These are phyloP conservation scores for Diploptera punctata DNA, from an alignment of 2,888 invertebrate genomes.

Conservation along the genomic window DNA sequence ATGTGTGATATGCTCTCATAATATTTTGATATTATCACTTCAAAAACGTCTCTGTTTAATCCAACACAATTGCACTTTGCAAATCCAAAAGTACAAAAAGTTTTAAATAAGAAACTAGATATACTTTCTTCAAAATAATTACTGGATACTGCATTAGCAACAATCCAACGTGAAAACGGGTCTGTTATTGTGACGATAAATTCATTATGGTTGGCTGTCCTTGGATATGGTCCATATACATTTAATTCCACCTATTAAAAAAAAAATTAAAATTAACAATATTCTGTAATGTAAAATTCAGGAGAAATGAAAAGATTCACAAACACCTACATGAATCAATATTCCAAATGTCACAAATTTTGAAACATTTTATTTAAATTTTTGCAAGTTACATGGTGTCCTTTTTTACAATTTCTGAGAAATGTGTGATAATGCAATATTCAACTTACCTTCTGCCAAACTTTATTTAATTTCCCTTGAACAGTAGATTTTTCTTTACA, in stretches of 20 bases:
- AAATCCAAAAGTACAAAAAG: conserved; percentile 47
- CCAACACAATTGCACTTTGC: conserved; percentile 44
- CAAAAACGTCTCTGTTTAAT: conserved; percentile 31
- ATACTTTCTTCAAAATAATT: conserved; percentile 40
- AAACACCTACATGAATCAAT: too few relatives aligned
- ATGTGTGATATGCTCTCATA: conserved; percentile 39
- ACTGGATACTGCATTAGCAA: conserved; percentile 43
- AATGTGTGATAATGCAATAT: too few relatives aligned
- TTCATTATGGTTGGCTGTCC: conserved; percentile 43
- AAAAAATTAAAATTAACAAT: conserved; percentile 1
- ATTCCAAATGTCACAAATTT: too few relatives aligned
- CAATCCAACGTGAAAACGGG: conserved; percentile 46
- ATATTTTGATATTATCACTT: conserved; percentile 40
- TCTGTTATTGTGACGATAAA: conserved; percentile 46
- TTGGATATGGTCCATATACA: conserved; percentile 45
- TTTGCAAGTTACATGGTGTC: too few relatives aligned
- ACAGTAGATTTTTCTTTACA: background rate
- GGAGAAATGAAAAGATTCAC: too few relatives aligned
- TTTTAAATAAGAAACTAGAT: conserved; percentile 46
- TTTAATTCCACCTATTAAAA: conserved; percentile 44
- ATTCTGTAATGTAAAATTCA: too few relatives aligned
- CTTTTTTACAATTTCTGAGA: too few relatives aligned
- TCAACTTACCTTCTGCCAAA: conserved; percentile 36
- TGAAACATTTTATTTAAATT: too few relatives aligned
- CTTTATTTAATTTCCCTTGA: background rate